Base-by-base conservation (phyloP, 2,797 vertebrate genomes). In the Erpetoichthys calabaricus region DNA sequence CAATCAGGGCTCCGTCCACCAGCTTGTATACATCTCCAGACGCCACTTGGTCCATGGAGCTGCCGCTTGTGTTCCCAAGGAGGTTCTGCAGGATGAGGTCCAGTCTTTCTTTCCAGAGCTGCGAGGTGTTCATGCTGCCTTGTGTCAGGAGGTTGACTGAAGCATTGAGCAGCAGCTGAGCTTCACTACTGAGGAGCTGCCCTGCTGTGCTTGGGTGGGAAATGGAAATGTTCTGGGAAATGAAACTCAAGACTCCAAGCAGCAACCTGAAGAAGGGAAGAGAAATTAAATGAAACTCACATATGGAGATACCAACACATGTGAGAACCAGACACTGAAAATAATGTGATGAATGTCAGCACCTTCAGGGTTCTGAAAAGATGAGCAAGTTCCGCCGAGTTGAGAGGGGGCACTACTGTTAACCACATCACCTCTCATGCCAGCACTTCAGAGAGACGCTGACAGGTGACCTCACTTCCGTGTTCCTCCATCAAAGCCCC, bases 21-120 rank as follows among this genome's bases (percentile, higher is more conserved):
- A 41, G 61, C 8, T 65, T 63, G 7, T 59, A 62, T 9, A 64
- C 42, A 45, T 70, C 52, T 6, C 64, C 73, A 57, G 5, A 59
- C 53, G 52, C 68, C 60, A 43, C 69, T 51, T 45, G 45, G 25
- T 65, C 47, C 7, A 78, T 53, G 60, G 70, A 56, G 2, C 72
- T 62, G 1, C 56, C 62, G 9, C 72, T 75, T 51, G 78, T 61
- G 67, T 83, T 82, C 42, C 67, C 64, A n/a, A 68, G 70, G 1
- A 60, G 3, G 6, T 54, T 7, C 4, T 54, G 66, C 0, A 87
- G 69, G 41, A 75, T 55, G 53, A 67, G 69, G 60, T 65, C 60
- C 3, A 68, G 62, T 42, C 74, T 71, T 47, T 84, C 69, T 45
- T 6, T 44, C 43, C 80, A 42, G 25, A 81, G 42, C 3, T 73